Base-by-base conservation (phyloP, 2,888 invertebrate genomes). In the Prionchulus punctatus region DNA sequence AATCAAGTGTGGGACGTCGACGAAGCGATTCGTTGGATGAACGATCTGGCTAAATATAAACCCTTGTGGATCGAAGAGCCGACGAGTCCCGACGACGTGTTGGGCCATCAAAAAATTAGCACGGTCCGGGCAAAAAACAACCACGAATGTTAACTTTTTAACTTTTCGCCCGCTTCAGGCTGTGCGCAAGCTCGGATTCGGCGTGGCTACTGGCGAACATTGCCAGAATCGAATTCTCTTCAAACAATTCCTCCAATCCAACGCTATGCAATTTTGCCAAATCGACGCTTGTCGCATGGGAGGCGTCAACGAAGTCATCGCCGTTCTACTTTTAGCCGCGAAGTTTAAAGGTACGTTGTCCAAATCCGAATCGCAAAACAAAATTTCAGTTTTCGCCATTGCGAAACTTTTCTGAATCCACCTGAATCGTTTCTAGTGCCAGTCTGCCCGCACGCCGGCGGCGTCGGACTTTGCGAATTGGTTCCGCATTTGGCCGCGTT, bases 381-480 rank as follows among this genome's bases (percentile, higher is more conserved):
- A 36, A n/a, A 18, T 42, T 42, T 18, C 43, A 42, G 43, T 42
- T 18, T 18, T 18, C 51, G 12, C n/a, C 15, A 7, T 21, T 30
- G 27, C 7, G 1, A 54, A 21, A 53, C 1, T 25, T 54, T 51
- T 55, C 45, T 26, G 58, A 12, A 36, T 12, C 12, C 36, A 36
- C 7, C 36, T 7, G 7, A 36, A 7, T 45, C 47, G 4, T 45
- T 71, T 75, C 26, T 71, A 88, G 88, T 89, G 21, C 86, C 86
- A 66, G 86, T 91, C 1, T 89, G 88, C 70, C 90, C 91, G 0
- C 90, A 91, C 75, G 89, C 88, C 58, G 91, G 90, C n/a, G 91
- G 90, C 4, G 84, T 90, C 12, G 90, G 89, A 1, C 78, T 91
- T 1, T 90, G 90, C 68, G 90, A 90, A 76, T 84, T 89, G 82